Evolutionary conservation across 2,888 invertebrate species (phyloP).

Genomic region (Cataglyphis rosenhaueri): DNA sequence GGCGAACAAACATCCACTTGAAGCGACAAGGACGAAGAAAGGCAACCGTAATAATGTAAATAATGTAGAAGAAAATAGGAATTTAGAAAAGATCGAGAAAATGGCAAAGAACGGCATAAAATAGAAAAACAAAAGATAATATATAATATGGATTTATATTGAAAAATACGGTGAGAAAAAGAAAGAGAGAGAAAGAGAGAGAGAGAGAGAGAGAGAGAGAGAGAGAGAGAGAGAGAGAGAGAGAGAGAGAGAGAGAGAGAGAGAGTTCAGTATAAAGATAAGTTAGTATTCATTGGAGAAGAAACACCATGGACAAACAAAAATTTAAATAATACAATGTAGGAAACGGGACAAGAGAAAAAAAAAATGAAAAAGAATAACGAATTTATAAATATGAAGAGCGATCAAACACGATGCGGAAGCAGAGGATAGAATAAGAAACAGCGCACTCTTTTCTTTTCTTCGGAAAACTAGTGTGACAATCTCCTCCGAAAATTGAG

Average conservation of each 20-base stretch:
- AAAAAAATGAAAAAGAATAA: conserved; percentile 19
- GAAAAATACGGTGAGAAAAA: not conserved
- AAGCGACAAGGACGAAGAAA: not conserved
- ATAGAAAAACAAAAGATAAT: not conserved
- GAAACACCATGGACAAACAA: not conserved
- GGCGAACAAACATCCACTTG: not conserved
- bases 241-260: not conserved
- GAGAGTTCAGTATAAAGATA: not conserved
- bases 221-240: not conserved
- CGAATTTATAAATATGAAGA: conserved; percentile 18
- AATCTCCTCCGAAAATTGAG: conserved; percentile 69
- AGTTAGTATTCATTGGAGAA: not conserved
- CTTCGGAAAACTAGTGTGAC: conserved; percentile 27
- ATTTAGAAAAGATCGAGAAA: conserved; percentile 3
- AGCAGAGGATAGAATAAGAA: conserved; percentile 24
- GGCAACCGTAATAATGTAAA: conserved; percentile 24
- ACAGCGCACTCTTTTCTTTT: conserved; percentile 19
- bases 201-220: not conserved
- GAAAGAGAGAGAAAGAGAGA: not conserved
- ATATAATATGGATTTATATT: conserved; percentile 3
- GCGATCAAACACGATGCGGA: conserved; percentile 12
- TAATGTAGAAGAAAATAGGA: conserved; percentile 11
- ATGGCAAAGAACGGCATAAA: conserved; percentile 4
- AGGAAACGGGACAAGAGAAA: not conserved
- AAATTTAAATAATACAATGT: not conserved